Conservation (phyloP, 2,888 invertebrate genomes). For the Pyrrhosoma nymphula region DNA sequence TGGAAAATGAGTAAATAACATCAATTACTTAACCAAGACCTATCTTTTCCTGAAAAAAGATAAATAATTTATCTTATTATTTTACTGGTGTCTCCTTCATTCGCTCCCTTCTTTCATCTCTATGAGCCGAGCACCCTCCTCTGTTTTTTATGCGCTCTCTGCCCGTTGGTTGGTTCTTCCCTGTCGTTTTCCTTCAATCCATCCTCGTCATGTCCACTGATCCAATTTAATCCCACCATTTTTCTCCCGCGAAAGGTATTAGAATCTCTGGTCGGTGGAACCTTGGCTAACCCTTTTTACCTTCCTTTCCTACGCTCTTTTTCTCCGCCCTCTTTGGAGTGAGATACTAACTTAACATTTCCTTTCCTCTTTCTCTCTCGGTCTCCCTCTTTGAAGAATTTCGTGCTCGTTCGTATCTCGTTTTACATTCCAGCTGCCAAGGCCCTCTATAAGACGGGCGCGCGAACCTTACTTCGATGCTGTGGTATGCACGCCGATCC, state of each 20-base stretch:
- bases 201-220: not conserved
- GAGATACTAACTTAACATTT: not conserved
- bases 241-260: not conserved
- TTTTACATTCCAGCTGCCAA: not conserved
- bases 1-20: no score
- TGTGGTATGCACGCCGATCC: not conserved
- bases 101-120: not conserved
- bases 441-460: not conserved
- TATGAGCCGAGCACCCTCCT: not conserved
- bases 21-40: no score
- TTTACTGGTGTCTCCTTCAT: not conserved
- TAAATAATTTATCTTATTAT: no score
- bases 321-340: not conserved
- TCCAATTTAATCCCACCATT: not conserved
- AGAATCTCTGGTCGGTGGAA: not conserved
- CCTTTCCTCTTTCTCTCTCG: not conserved
- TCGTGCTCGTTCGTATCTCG: not conserved
- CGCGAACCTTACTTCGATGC: not conserved
- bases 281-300: not conserved
- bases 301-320: not conserved
- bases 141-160: not conserved
- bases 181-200: not conserved
- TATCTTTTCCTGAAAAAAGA: no score
- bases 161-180: not conserved
- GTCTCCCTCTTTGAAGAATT: not conserved